These are phyloP conservation scores for Parochlus steinenii DNA, from an alignment of 2,888 invertebrate species.

Conservation along the genomic window DNA sequence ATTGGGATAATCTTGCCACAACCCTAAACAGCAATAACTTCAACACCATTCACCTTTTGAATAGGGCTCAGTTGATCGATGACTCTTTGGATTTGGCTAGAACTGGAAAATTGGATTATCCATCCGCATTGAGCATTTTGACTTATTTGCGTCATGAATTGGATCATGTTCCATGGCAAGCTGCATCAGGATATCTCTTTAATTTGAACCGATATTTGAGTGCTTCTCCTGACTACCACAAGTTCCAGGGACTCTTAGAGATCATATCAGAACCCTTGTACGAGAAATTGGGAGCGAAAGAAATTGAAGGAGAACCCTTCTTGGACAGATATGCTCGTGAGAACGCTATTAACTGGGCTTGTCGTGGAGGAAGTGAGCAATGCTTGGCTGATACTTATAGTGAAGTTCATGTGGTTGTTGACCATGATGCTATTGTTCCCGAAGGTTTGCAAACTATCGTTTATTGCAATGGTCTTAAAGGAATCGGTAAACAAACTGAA, in stretches of 20 bases:
- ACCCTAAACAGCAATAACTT: conserved; percentile 7
- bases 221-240: no score
- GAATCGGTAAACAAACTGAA: background rate
- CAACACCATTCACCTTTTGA: conserved; percentile 25
- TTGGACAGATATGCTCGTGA: conserved; percentile 4
- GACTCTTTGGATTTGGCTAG: conserved; percentile 46
- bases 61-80: conserved; percentile 54
- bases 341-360: conserved; percentile 1
- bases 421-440: background rate
- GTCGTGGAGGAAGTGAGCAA: background rate
- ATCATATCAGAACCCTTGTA: no score
- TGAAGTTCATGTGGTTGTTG: background rate
- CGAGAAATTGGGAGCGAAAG: no score
- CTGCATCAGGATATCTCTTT: no score
- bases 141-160: conserved; percentile 38
- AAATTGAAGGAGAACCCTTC: no score
- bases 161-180: conserved; percentile 37
- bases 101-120: conserved; percentile 34
- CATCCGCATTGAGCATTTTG: conserved; percentile 30
- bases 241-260: no score
- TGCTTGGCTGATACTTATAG: background rate
- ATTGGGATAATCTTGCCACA: conserved; percentile 7
- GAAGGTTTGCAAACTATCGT: conserved; percentile 5
- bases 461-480: conserved; percentile 9
- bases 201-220: no score